These are phyloP conservation scores for Thinocorus orbignyianus DNA, from an alignment of 2,113 vertebrate species.

Conservation along the genomic window DNA sequence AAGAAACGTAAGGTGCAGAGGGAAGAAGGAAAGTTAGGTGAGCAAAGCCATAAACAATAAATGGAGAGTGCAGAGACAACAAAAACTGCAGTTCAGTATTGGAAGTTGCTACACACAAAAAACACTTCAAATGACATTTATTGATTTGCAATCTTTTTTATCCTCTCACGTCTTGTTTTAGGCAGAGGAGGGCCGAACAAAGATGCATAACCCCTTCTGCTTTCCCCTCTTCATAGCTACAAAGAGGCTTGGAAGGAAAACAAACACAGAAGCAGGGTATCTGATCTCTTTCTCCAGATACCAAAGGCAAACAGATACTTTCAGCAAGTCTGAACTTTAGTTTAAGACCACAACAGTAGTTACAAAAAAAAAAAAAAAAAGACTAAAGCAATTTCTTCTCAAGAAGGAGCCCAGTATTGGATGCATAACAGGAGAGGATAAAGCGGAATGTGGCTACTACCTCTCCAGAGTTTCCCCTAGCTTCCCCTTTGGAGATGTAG, in stretches of 20 bases:
- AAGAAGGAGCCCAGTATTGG: neutral
- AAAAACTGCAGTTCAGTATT: constrained; percentile 40
- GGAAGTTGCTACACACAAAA: constrained; percentile 39
- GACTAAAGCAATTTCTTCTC: neutral
- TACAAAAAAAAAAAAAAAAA: neutral
- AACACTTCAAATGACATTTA: constrained; percentile 70
- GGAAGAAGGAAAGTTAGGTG: constrained; percentile 28
- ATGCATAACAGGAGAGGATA: neutral
- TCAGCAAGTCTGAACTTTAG: neutral
- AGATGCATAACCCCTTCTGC: constrained; percentile 13
- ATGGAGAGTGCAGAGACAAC: constrained; percentile 45
- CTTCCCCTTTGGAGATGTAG: neutral
- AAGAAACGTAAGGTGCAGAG: constrained; percentile 21
- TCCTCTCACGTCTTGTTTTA: constrained; percentile 55
- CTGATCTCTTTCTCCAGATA: neutral
- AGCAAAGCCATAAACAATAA: constrained; percentile 49
- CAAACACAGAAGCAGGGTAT: neutral
- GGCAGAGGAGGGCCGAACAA: constrained; percentile 30
- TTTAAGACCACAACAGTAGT: neutral
- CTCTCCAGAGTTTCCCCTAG: neutral
- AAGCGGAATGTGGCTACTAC: neutral
- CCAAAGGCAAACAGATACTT: constrained; percentile 24
- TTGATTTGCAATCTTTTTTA: constrained; percentile 61
- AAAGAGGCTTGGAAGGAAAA: constrained; percentile 45
- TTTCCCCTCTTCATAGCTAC: neutral